Evolutionary conservation across 2,797 vertebrate genomes (phyloP).

Genomic region (Ataeniobius toweri): DNA sequence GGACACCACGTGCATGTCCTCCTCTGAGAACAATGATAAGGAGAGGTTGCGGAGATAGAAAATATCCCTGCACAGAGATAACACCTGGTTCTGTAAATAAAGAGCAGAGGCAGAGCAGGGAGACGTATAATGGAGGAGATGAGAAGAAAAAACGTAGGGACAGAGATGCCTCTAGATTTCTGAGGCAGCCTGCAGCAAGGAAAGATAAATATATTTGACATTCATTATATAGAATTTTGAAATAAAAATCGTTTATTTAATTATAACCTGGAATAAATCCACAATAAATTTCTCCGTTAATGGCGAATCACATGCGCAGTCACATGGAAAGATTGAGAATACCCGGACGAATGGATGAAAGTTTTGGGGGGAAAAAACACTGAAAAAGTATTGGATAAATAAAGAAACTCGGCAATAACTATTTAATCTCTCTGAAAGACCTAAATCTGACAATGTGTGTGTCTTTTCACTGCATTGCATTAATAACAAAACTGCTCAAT

Average conservation of each 20-base stretch:
- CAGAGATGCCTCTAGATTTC: conserved; percentile 47
- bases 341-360: conserved; percentile 71
- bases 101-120: conserved; percentile 31
- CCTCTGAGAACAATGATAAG: conserved; percentile 31
- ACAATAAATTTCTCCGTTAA: conserved; percentile 22
- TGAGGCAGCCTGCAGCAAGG: conserved; percentile 23
- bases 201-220: conserved; percentile 12
- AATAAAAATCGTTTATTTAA: not conserved
- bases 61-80: conserved; percentile 54
- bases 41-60: conserved; percentile 52
- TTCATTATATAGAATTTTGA: conserved; percentile 16
- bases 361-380: conserved; percentile 46
- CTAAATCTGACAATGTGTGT: not conserved
- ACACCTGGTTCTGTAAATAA: conserved; percentile 56
- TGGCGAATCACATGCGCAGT: conserved; percentile 42
- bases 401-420: conserved; percentile 23
- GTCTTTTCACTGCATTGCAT: conserved; percentile 20
- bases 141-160: conserved; percentile 21
- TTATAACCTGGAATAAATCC: conserved; percentile 9
- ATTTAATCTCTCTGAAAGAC: not conserved
- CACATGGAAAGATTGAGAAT: conserved; percentile 50
- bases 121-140: conserved; percentile 42
- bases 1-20: conserved; percentile 25
- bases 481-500: conserved; percentile 23
- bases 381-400: conserved; percentile 49